Evolutionary conservation across 2,113 vertebrate species (phyloP).

Genomic region (Phaetusa simplex): DNA sequence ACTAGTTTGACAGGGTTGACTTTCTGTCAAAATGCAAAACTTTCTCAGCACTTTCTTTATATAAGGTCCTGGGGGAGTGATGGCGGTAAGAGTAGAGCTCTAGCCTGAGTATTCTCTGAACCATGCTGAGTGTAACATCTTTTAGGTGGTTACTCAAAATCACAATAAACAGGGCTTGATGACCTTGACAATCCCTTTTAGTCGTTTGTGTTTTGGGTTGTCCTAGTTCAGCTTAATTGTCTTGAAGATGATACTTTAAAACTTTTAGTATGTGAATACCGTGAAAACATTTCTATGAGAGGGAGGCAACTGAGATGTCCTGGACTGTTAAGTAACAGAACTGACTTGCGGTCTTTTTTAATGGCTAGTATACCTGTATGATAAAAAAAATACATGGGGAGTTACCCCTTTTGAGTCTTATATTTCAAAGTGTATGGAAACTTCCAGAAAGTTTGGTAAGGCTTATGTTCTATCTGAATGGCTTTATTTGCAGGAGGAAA

Average conservation of each 20-base stretch:
- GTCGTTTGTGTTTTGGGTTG: not conserved
- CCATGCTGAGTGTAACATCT: not conserved
- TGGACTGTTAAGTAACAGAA: not conserved
- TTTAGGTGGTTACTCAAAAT: not conserved
- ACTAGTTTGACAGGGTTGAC: not conserved
- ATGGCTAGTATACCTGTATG: not conserved
- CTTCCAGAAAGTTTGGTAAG: not conserved
- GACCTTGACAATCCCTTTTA: not conserved
- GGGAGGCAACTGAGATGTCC: not conserved
- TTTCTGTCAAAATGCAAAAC: not conserved
- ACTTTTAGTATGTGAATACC: not conserved
- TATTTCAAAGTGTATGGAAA: not conserved
- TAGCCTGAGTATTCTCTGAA: not conserved
- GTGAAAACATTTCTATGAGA: not conserved
- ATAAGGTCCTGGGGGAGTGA: not conserved
- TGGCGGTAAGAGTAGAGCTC: not conserved
- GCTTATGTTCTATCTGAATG: not conserved
- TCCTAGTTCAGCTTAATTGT: not conserved
- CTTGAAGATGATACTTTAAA: not conserved
- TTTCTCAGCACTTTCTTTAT: not conserved
- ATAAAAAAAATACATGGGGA: not conserved
- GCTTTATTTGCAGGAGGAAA: not conserved
- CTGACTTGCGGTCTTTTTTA: not conserved
- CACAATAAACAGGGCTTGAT: not conserved
- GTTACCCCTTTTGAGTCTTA: not conserved